These are phyloP conservation scores for Equus quagga DNA, from an alignment of 2,113 vertebrate species.

Conservation along the genomic window DNA sequence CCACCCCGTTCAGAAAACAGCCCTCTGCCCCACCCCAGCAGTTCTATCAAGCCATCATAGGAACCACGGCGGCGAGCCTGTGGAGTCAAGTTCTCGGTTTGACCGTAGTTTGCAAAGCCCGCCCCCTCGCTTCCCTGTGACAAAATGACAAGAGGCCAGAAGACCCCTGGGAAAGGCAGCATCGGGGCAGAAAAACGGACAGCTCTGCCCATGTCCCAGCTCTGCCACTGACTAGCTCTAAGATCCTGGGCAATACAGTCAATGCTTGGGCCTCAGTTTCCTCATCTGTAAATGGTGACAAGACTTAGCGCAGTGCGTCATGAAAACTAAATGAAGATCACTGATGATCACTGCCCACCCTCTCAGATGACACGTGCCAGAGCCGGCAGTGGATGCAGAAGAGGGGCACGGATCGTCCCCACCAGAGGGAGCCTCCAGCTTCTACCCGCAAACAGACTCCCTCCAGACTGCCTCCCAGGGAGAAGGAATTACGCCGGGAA, in stretches of 20 bases:
- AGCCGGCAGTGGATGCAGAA: neutral
- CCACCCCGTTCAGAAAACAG: neutral
- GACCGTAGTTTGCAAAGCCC: neutral
- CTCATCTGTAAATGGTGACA: neutral
- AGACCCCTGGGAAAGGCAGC: neutral
- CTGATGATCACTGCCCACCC: accelerated
- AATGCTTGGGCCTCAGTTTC: neutral
- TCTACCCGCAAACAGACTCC: neutral
- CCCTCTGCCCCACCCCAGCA: neutral
- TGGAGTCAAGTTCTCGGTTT: neutral
- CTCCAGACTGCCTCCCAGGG: neutral
- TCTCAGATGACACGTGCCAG: neutral
- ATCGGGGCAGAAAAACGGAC: neutral
- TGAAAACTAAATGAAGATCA: accelerated
- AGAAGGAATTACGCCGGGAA: neutral
- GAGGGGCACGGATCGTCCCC: neutral
- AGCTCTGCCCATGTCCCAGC: neutral
- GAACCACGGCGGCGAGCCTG: neutral
- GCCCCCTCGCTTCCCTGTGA: neutral
- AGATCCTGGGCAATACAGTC: neutral
- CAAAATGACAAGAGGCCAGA: neutral
- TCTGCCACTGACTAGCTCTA: neutral
- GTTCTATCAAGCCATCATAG: too few relatives aligned
- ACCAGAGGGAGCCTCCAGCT: neutral
- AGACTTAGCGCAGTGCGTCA: neutral